Percentiles rank a stretch among this genome's conserved stretches.
These are phyloP conservation scores for Philonicus albiceps DNA, from an alignment of 2,888 invertebrate genomes.

Conservation along the genomic window DNA sequence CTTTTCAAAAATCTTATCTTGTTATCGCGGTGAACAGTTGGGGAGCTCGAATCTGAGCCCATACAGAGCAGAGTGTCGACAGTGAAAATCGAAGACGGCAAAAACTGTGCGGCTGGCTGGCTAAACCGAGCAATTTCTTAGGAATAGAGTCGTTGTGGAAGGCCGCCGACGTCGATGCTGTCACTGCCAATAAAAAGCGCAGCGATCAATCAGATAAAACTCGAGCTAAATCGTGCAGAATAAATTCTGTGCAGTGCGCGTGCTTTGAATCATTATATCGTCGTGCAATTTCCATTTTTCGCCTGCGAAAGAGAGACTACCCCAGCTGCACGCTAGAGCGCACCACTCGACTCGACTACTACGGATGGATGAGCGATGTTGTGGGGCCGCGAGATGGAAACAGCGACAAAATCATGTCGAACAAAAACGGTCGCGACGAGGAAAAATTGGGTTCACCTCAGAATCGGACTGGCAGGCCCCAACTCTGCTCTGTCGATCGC, in stretches of 20 bases:
- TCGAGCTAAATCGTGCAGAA: conserved; percentile 37
- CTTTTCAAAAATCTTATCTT: background rate
- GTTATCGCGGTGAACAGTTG: background rate
- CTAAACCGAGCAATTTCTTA: conserved; percentile 30
- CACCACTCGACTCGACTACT: background rate
- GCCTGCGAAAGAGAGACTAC: background rate
- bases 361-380: background rate
- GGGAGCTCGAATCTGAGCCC: background rate
- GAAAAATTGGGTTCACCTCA: background rate
- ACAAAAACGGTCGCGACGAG: background rate
- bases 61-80: background rate
- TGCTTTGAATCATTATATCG: conserved; percentile 34
- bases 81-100: background rate
- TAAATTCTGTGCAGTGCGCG: conserved; percentile 37
- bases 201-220: conserved; percentile 37
- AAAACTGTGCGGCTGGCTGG: background rate
- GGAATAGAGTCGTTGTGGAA: conserved; percentile 38
- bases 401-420: background rate
- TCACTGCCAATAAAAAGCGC: conserved; percentile 38
- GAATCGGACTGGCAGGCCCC: background rate
- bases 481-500: background rate
- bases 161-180: conserved; percentile 15
- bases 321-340: background rate
- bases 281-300: conserved; percentile 34
- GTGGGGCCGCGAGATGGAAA: background rate